These are phyloP conservation scores for Perognathus longimembris DNA, from an alignment of 2,113 vertebrate genomes.

Conservation along the genomic window DNA sequence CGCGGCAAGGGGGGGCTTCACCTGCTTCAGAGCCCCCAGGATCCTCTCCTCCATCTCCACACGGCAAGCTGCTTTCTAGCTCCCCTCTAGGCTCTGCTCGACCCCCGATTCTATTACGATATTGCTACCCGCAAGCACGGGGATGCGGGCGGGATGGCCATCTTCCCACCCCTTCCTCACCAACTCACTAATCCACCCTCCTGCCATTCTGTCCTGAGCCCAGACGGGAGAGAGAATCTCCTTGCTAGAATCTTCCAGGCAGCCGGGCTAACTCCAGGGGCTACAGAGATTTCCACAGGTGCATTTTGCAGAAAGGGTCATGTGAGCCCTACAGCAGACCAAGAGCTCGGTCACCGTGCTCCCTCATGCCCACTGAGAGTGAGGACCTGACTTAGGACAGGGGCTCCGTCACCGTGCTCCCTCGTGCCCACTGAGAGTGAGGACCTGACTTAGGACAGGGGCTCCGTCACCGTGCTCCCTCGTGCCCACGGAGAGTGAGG, in stretches of 20 bases:
- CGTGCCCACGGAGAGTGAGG: too few species aligned
- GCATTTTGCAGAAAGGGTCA: background rate
- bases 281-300: too few species aligned
- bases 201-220: background rate
- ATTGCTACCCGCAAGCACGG: too few species aligned
- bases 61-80: too few species aligned
- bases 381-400: fast-evolving
- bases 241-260: background rate
- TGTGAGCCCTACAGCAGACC: background rate
- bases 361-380: too few species aligned
- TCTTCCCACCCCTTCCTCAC: background rate
- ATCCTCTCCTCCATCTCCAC: background rate
- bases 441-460: too few species aligned
- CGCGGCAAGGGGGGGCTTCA: background rate
- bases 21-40: background rate
- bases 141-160: fast-evolving
- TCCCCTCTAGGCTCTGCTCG: background rate
- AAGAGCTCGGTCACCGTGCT: too few species aligned
- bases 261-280: fast-evolving
- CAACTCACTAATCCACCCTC: background rate
- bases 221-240: background rate
- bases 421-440: too few species aligned
- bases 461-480: too few species aligned
- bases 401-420: background rate
- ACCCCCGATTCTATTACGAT: too few species aligned